These are phyloP conservation scores for Eurypyga helias DNA, from an alignment of 2,113 vertebrate genomes.

Conservation along the genomic window DNA sequence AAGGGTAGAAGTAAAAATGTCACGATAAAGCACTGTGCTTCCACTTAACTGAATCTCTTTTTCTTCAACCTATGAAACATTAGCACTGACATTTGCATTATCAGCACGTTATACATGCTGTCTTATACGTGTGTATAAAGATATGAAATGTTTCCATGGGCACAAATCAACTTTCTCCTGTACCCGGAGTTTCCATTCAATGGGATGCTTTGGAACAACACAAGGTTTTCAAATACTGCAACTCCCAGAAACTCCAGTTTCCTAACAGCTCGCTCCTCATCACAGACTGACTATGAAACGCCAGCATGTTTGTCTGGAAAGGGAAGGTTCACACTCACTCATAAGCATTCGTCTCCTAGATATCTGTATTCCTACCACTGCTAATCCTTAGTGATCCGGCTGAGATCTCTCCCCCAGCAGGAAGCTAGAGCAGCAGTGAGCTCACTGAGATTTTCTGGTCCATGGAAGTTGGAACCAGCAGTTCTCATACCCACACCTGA, in stretches of 20 bases:
- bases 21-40: not conserved
- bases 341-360: not conserved
- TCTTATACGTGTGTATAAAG: not conserved
- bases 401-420: not conserved
- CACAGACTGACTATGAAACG: not conserved
- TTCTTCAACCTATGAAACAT: not conserved
- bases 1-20: not conserved
- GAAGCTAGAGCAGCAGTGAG: not conserved
- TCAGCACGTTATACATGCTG: not conserved
- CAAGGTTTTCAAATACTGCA: not conserved
- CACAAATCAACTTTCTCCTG: not conserved
- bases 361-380: not conserved
- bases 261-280: not conserved
- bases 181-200: not conserved
- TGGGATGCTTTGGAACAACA: not conserved
- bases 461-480: not conserved
- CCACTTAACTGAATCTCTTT: not conserved
- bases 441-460: not conserved
- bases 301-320: not conserved
- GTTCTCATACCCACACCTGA: not conserved
- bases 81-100: not conserved
- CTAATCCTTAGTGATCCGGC: not conserved
- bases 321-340: not conserved
- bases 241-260: not conserved
- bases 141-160: not conserved